Conservation (phyloP, 2,113 vertebrate genomes). For the Tachycineta bicolor region DNA sequence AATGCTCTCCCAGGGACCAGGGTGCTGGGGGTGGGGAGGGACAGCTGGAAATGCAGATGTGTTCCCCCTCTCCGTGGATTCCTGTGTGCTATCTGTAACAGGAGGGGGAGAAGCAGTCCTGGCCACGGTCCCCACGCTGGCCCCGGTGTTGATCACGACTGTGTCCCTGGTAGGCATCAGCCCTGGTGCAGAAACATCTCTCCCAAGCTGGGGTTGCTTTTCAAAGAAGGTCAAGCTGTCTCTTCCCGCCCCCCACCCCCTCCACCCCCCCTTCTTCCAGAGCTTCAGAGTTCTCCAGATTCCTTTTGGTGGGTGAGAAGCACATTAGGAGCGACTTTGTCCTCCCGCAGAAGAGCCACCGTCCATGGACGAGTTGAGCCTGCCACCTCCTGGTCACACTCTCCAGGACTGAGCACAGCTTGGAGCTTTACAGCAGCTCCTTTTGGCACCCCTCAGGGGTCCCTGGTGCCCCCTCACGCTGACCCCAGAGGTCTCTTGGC, state of each 20-base stretch:
- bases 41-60: neutral
- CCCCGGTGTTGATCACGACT: rapidly evolving
- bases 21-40: neutral
- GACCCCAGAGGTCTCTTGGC: neutral
- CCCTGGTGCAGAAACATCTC: neutral
- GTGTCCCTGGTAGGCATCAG: rapidly evolving
- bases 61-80: neutral
- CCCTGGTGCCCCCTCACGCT: neutral
- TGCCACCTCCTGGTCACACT: conserved; percentile 59
- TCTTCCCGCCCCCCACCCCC: neutral
- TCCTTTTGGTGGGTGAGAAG: neutral
- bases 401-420: neutral
- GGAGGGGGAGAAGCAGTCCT: neutral
- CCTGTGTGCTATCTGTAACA: neutral
- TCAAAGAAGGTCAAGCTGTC: neutral
- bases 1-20: conserved; percentile 13
- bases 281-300: neutral
- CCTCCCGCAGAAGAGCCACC: neutral
- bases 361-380: neutral
- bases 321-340: rapidly evolving
- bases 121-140: rapidly evolving
- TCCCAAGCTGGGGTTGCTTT: neutral
- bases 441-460: neutral
- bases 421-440: neutral
- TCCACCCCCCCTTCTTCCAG: neutral